phyloP scores from a whole-genome alignment of 2,113 vertebrate species.

The Rhea americana region DNA sequence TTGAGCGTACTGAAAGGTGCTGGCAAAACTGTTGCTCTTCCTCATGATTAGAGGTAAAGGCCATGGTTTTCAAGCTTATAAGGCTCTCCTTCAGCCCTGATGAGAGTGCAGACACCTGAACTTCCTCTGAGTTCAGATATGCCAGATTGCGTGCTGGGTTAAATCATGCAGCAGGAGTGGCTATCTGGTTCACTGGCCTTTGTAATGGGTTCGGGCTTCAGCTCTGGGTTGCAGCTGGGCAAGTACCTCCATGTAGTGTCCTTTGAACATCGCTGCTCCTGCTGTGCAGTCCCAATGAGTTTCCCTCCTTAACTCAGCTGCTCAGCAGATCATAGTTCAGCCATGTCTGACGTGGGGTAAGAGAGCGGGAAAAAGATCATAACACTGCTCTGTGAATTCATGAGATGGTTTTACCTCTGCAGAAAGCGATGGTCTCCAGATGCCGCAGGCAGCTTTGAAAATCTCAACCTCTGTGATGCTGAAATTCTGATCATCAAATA shows the following conservation, averaged over 20 bases:
- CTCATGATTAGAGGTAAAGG: not conserved
- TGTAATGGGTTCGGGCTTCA: not conserved
- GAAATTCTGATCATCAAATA: not conserved
- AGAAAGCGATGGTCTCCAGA: constrained; percentile 7
- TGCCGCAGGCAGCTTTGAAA: constrained; percentile 49
- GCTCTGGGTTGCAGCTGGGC: constrained; percentile 31
- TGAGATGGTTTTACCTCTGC: not conserved
- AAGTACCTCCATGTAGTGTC: not conserved
- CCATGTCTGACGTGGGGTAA: not conserved
- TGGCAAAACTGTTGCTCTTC: not conserved
- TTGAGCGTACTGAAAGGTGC: fast-evolving
- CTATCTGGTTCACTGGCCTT: not conserved
- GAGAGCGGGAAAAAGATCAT: not conserved
- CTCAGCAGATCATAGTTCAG: constrained; percentile 19
- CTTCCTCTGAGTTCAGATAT: fast-evolving
- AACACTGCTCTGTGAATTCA: not conserved
- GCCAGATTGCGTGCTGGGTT: not conserved
- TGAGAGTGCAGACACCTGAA: not conserved
- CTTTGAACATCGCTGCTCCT: not conserved
- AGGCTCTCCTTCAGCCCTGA: not conserved
- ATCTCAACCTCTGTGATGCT: not conserved
- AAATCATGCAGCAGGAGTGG: fast-evolving
- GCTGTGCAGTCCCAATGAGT: not conserved
- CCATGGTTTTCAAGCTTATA: not conserved
- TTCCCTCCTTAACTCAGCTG: constrained; percentile 36